These are phyloP conservation scores for Genyomyrus donnyi DNA, from an alignment of 2,113 vertebrate species.

Conservation along the genomic window DNA sequence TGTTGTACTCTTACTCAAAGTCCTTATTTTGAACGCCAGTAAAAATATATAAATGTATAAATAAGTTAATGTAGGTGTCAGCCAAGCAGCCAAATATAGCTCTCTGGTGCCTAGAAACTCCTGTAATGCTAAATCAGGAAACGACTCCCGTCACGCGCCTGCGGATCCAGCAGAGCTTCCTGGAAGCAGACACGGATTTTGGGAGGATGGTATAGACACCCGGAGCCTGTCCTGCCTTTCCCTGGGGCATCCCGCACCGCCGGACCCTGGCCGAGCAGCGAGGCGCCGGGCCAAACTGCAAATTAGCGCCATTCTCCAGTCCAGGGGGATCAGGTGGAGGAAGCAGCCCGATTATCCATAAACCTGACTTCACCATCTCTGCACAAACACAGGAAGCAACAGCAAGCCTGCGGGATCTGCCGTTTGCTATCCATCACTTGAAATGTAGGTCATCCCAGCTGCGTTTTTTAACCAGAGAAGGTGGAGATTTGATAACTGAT, in stretches of 20 bases:
- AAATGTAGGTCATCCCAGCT: not conserved
- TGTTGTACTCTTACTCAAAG: not conserved
- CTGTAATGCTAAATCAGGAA: not conserved
- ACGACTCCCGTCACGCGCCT: not conserved
- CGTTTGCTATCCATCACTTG: not conserved
- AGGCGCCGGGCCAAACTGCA: not conserved
- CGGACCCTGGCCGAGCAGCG: not conserved
- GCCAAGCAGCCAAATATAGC: not conserved
- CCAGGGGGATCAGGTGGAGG: not conserved
- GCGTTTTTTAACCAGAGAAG: not conserved
- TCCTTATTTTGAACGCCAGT: not conserved
- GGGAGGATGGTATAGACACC: not conserved
- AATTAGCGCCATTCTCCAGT: not conserved
- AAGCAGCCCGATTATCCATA: not conserved
- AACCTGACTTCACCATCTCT: not conserved
- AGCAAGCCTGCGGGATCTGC: not conserved
- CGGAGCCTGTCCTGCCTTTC: not conserved
- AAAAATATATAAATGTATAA: not conserved
- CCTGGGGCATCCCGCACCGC: not conserved
- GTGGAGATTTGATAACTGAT: not conserved
- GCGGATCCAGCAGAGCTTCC: not conserved
- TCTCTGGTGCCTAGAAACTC: not conserved
- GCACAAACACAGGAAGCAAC: not conserved
- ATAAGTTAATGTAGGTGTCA: not conserved
- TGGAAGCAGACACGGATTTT: not conserved